A percentile compares a stretch with the other conserved stretches of the same genome.
Conservation (phyloP, 2,113 vertebrate genomes). For the Odontophorus gujanensis region DNA sequence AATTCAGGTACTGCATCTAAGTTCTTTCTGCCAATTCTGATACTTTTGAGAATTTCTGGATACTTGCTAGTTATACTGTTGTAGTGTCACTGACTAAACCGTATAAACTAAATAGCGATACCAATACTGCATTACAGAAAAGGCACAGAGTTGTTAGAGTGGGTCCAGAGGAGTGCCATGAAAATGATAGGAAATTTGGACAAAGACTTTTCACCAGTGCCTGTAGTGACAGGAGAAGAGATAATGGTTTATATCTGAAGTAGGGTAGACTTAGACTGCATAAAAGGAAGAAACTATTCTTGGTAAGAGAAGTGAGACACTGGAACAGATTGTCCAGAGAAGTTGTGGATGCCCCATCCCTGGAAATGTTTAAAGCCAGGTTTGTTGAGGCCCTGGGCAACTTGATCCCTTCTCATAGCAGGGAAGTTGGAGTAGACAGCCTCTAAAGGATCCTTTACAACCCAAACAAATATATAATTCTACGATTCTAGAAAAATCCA, state of each 20-base stretch:
- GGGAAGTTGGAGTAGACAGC: not conserved
- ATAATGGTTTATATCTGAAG: not conserved
- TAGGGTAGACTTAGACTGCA: not conserved
- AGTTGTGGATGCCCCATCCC: not conserved
- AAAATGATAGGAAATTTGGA: not conserved
- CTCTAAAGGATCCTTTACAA: not conserved
- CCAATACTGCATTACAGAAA: not conserved
- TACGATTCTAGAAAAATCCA: not conserved
- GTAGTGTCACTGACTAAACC: not conserved
- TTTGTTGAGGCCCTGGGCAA: not conserved
- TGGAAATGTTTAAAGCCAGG: not conserved
- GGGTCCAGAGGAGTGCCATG: not conserved
- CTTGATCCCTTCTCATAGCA: not conserved
- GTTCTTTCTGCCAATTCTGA: not conserved
- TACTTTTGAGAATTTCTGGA: not conserved
- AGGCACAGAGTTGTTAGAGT: not conserved
- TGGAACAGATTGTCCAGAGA: not conserved
- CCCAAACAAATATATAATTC: not conserved
- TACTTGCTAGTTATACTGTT: not conserved
- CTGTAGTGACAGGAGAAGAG: not conserved
- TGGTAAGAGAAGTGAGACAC: not conserved
- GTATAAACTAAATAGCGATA: not conserved
- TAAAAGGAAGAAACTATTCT: not conserved
- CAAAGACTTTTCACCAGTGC: not conserved
- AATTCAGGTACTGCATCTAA: not conserved